Percentiles rank a stretch among this genome's conserved stretches.
These are phyloP conservation scores for Epinephelus lanceolatus DNA, from an alignment of 2,113 vertebrate species.

Conservation along the genomic window DNA sequence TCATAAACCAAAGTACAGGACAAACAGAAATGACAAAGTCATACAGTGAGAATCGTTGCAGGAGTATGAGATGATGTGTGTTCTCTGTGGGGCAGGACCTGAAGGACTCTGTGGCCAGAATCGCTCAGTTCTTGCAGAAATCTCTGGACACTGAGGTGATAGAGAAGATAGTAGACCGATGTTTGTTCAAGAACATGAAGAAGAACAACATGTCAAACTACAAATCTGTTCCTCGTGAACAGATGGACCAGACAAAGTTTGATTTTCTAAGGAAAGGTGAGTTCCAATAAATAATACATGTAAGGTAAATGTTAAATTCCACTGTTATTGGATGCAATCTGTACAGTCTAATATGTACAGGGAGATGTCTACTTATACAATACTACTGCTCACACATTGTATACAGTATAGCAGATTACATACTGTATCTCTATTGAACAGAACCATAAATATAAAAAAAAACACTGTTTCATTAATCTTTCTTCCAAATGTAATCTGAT, in stretches of 20 bases:
- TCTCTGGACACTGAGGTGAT: too few relatives aligned
- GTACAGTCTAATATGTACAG: too few relatives aligned
- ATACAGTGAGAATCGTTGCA: accelerated
- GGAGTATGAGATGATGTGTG: background rate
- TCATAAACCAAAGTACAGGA: too few relatives aligned
- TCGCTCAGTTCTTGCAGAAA: too few relatives aligned
- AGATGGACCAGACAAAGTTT: conserved; percentile 72
- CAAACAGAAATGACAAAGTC: background rate
- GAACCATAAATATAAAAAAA: too few relatives aligned
- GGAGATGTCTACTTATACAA: too few relatives aligned
- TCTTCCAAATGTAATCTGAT: background rate
- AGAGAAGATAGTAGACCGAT: too few relatives aligned
- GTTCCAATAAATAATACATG: background rate
- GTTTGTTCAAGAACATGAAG: too few relatives aligned
- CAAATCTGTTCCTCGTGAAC: conserved; percentile 1
- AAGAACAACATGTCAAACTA: too few relatives aligned
- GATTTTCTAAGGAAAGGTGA: conserved; percentile 85
- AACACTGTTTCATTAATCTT: background rate
- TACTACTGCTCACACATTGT: too few relatives aligned
- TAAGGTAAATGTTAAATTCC: background rate
- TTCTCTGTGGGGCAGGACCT: conserved; percentile 72
- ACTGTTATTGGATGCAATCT: background rate
- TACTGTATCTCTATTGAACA: too few relatives aligned
- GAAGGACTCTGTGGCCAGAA: conserved; percentile 15
- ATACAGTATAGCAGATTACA: too few relatives aligned